These are phyloP conservation scores for Chlorops oryzae DNA, from an alignment of 1,140 invertebrate genomes.

Conservation along the genomic window DNA sequence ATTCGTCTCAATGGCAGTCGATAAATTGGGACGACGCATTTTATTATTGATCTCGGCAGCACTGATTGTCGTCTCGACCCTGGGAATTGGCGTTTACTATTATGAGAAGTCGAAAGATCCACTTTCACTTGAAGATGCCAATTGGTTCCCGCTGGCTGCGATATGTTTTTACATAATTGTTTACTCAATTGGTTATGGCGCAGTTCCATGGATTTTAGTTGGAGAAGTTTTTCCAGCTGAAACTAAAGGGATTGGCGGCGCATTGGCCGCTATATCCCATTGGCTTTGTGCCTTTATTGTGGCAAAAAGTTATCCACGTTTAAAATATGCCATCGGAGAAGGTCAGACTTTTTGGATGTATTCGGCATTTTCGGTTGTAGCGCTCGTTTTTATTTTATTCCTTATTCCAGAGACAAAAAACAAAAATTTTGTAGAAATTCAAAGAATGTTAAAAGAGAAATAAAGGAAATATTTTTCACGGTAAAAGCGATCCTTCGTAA, in stretches of 20 bases:
- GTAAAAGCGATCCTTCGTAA: too few species aligned
- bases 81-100: conserved; percentile 60
- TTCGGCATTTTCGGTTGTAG: conserved; percentile 59
- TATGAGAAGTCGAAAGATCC: conserved; percentile 49
- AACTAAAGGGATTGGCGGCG: conserved; percentile 67
- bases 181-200: conserved; percentile 74
- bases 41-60: conserved; percentile 62
- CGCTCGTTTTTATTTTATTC: conserved; percentile 57
- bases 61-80: conserved; percentile 59
- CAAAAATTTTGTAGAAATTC: conserved; percentile 62
- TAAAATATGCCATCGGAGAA: conserved; percentile 47
- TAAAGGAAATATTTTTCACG: too few species aligned
- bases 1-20: conserved; percentile 59
- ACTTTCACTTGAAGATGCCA: conserved; percentile 35
- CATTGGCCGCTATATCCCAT: conserved; percentile 69
- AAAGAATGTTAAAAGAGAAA: too few species aligned
- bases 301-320: conserved; percentile 58
- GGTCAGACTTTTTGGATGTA: conserved; percentile 71
- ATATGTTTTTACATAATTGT: conserved; percentile 70
- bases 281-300: conserved; percentile 76
- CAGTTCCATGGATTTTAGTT: conserved; percentile 72
- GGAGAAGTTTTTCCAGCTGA: conserved; percentile 69
- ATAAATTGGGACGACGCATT: conserved; percentile 60
- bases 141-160: conserved; percentile 65
- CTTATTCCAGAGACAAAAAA: conserved; percentile 66